Evolutionary conservation across 1,140 invertebrate genomes (phyloP).

Genomic region (Temnothorax longispinosus): DNA sequence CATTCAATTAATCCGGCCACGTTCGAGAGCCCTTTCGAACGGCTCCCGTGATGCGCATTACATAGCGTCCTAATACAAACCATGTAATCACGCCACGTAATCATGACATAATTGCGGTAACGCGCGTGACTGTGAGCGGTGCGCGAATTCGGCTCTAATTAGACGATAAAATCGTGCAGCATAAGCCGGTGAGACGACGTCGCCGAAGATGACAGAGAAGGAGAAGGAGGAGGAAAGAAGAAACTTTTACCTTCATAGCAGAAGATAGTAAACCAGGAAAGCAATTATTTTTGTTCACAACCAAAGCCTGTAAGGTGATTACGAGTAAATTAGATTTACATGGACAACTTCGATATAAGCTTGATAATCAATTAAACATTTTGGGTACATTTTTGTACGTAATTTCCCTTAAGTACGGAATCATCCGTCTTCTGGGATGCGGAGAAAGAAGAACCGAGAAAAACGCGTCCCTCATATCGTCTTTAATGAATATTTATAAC

Average conservation of each 20-base stretch:
- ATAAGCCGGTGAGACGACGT: neutral
- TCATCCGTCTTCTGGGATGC: neutral
- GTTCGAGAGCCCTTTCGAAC: slow-evolving; percentile 43
- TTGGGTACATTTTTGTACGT: neutral
- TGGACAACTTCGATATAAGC: neutral
- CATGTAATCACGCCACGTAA: slow-evolving; percentile 43
- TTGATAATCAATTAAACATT: neutral
- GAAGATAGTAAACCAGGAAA: neutral
- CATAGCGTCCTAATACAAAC: slow-evolving; percentile 35
- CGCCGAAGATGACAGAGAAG: neutral
- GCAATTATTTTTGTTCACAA: neutral
- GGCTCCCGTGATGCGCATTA: slow-evolving; percentile 34
- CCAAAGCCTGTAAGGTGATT: neutral
- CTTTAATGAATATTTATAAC: slow-evolving; percentile 64
- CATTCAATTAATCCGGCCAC: slow-evolving; percentile 30
- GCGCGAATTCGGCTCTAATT: slow-evolving; percentile 49
- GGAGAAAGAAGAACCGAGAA: neutral
- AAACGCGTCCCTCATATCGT: neutral
- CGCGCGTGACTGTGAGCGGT: slow-evolving; percentile 9
- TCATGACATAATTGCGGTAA: slow-evolving; percentile 56
- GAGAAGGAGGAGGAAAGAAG: neutral
- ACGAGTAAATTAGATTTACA: neutral
- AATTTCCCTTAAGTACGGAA: neutral
- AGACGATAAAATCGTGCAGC: slow-evolving; percentile 40
- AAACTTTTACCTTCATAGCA: neutral